Percentiles rank a stretch among this genome's conserved stretches.
phyloP scores from a whole-genome alignment of 30 jellyfish, hydroid and myxozoan genomes.

The Catostylus mosaicus region DNA sequence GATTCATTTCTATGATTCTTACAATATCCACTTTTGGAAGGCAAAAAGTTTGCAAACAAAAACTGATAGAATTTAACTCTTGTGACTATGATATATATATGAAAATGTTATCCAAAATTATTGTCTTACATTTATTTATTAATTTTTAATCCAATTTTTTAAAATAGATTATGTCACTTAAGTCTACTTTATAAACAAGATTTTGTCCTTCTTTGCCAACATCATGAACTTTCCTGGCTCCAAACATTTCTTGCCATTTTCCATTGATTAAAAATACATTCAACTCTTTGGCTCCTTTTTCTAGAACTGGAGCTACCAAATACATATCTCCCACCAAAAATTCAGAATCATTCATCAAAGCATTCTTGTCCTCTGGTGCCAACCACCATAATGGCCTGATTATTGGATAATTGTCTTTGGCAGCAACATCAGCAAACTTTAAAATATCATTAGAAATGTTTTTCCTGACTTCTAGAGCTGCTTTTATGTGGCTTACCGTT shows the following conservation, averaged over 20 bases:
- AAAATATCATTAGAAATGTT: slow-evolving; percentile 52
- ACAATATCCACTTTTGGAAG: no score
- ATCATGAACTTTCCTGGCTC: slow-evolving; percentile 18
- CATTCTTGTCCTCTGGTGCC: slow-evolving; percentile 74
- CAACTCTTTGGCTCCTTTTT: slow-evolving; percentile 54
- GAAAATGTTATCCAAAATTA: not conserved
- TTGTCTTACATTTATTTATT: not conserved
- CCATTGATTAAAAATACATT: slow-evolving; percentile 75
- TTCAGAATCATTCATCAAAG: slow-evolving; percentile 61
- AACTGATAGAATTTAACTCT: not conserved
- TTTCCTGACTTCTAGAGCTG: slow-evolving; percentile 67
- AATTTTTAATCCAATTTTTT: slow-evolving; percentile 1
- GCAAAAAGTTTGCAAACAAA: no score
- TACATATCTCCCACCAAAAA: slow-evolving; percentile 81
- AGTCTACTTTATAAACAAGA: slow-evolving; percentile 43
- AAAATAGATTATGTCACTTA: slow-evolving; percentile 71
- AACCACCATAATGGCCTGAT: slow-evolving; percentile 97
- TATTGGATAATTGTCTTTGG: slow-evolving; percentile 70
- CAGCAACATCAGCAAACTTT: slow-evolving; percentile 62
- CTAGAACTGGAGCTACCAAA: slow-evolving; percentile 88
- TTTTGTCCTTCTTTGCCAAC: slow-evolving; percentile 51
- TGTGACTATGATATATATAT: not conserved
- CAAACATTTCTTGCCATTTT: slow-evolving; percentile 90
- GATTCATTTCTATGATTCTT: no score
- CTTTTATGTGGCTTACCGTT: slow-evolving; percentile 50